Percentiles rank a stretch among this genome's conserved stretches.
Conservation (phyloP, 2,113 vertebrate species). For the Chloropsis cyanopogon region DNA sequence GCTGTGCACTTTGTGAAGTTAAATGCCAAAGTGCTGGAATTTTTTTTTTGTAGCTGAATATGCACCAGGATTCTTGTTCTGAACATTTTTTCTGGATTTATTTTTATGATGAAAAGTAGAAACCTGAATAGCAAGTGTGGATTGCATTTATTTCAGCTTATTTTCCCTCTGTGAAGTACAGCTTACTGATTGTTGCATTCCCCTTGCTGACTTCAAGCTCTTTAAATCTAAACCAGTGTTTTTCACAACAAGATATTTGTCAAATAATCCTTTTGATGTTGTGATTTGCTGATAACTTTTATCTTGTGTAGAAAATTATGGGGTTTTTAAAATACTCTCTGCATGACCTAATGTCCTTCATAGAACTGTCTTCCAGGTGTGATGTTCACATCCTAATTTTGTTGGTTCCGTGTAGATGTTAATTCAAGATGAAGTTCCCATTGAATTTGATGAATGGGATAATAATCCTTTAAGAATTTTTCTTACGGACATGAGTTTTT, state of each 20-base stretch:
- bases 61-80: background rate
- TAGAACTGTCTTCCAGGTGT: background rate
- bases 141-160: background rate
- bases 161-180: background rate
- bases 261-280: background rate
- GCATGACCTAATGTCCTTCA: background rate
- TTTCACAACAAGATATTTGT: background rate
- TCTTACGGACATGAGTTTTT: background rate
- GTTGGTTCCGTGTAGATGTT: background rate
- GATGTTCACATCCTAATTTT: background rate
- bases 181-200: background rate
- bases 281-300: background rate
- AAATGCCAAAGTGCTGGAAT: conserved; percentile 19
- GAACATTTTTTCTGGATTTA: background rate
- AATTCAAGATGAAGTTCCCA: background rate
- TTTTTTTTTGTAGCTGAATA: conserved; percentile 22
- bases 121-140: background rate
- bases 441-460: background rate
- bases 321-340: background rate
- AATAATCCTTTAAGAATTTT: background rate
- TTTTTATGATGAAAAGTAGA: background rate
- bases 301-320: background rate
- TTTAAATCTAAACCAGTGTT: background rate
- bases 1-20: conserved; percentile 50
- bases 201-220: background rate